Conservation (phyloP, 2,113 vertebrate species). For the Mandrillus leucophaeus region DNA sequence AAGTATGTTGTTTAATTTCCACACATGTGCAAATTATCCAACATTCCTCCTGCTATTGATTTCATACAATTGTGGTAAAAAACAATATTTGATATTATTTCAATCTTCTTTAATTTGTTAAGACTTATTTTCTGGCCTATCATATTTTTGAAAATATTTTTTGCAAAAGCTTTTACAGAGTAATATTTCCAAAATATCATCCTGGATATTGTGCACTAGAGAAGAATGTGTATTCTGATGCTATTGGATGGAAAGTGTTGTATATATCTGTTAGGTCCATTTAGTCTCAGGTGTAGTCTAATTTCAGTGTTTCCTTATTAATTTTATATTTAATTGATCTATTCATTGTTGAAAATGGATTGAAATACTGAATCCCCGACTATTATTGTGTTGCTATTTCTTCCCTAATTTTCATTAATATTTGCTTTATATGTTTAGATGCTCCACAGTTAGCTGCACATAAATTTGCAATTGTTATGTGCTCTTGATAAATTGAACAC, state of each 20-base stretch:
- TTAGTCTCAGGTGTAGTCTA: neutral
- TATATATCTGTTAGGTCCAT: neutral
- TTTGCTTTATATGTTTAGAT: neutral
- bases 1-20: neutral
- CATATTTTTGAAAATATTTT: neutral
- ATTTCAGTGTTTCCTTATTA: neutral
- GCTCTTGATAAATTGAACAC: neutral
- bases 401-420: neutral
- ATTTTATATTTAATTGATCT: neutral
- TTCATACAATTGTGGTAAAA: neutral
- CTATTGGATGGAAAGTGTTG: neutral
- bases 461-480: neutral
- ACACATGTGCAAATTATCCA: neutral
- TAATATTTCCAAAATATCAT: too few relatives aligned
- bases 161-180: neutral
- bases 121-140: neutral
- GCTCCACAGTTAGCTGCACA: neutral
- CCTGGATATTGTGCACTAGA: neutral
- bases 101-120: neutral
- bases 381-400: neutral
- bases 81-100: neutral
- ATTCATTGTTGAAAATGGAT: neutral
- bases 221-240: neutral
- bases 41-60: neutral
- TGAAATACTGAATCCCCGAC: neutral